Percentiles rank a stretch among this genome's conserved stretches.
These are phyloP conservation scores for Oryzias woworae DNA, from an alignment of 2,113 vertebrate species.

Conservation along the genomic window DNA sequence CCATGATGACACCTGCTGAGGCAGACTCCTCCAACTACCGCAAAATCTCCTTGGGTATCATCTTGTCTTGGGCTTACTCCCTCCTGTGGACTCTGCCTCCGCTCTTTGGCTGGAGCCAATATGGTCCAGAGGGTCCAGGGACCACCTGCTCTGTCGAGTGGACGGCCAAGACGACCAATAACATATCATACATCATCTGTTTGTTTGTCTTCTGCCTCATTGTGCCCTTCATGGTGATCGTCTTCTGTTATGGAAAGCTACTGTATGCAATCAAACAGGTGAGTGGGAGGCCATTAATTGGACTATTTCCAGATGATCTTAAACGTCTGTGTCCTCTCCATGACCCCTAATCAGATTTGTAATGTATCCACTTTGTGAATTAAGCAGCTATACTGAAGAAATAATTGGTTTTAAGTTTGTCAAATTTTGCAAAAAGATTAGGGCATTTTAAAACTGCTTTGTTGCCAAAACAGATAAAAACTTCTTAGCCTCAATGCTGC, in stretches of 20 bases:
- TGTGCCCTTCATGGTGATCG: slow-evolving; percentile 78
- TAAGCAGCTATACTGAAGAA: no score
- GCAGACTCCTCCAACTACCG: slow-evolving; percentile 80
- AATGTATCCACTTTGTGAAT: no score
- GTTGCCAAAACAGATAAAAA: no score
- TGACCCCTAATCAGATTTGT: no score
- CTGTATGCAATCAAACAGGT: slow-evolving; percentile 81
- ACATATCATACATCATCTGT: slow-evolving; percentile 80
- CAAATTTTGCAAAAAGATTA: no score
- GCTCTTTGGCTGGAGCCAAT: slow-evolving; percentile 83
- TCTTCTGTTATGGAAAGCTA: slow-evolving; percentile 81
- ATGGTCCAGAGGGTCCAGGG: slow-evolving; percentile 81
- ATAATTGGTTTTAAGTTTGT: no score
- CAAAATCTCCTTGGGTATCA: slow-evolving; percentile 74
- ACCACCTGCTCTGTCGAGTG: slow-evolving; percentile 84
- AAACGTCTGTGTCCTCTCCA: neutral
- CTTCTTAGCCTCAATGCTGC: no score
- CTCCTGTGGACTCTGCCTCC: slow-evolving; percentile 80
- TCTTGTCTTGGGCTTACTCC: slow-evolving; percentile 80
- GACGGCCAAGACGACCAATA: slow-evolving; percentile 77
- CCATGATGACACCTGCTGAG: slow-evolving; percentile 77
- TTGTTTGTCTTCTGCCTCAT: slow-evolving; percentile 84
- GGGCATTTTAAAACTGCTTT: no score
- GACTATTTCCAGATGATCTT: neutral
- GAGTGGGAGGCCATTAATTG: slow-evolving; percentile 20